Conservation (phyloP, 2,888 invertebrate genomes). For the Apodemia duryi region DNA sequence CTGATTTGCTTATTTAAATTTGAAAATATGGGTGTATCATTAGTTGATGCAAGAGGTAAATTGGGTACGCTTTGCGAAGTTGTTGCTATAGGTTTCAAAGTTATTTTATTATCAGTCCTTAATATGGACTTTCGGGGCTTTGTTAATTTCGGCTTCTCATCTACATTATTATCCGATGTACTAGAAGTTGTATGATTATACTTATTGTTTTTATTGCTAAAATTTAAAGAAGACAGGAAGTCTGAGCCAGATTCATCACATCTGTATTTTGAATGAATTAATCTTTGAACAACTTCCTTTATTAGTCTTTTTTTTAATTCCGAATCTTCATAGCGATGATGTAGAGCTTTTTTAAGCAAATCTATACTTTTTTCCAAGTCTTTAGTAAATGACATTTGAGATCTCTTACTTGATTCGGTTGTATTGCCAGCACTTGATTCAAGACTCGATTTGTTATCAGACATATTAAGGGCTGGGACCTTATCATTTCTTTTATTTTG, state of each 20-base stretch:
- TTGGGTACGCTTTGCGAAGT: constrained; percentile 71
- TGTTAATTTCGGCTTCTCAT: constrained; percentile 37
- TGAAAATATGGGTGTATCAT: constrained; percentile 41
- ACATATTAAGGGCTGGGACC: constrained; percentile 40
- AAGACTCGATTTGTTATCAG: constrained; percentile 64
- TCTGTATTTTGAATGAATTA: constrained; percentile 79
- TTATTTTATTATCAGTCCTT: constrained; percentile 53
- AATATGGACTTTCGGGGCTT: constrained; percentile 68
- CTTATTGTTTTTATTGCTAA: constrained; percentile 45
- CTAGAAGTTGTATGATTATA: constrained; percentile 54
- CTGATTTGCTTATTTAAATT: constrained; percentile 36
- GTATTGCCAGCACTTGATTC: constrained; percentile 63
- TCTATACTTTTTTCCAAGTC: constrained; percentile 82
- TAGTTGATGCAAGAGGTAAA: constrained; percentile 46
- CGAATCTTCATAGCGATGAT: constrained; percentile 79
- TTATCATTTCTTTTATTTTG: constrained; percentile 58
- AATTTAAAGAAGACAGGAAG: constrained; percentile 67
- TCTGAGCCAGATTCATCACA: constrained; percentile 76
- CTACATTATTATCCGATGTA: constrained; percentile 59
- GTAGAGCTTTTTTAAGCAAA: constrained; percentile 78
- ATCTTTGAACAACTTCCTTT: constrained; percentile 81
- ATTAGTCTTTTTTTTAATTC: constrained; percentile 81
- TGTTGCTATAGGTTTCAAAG: constrained; percentile 55
- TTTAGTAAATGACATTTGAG: constrained; percentile 66
- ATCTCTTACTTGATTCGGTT: constrained; percentile 64